These are phyloP conservation scores for Marmota flaviventris DNA, from an alignment of 2,113 vertebrate species.

Conservation along the genomic window DNA sequence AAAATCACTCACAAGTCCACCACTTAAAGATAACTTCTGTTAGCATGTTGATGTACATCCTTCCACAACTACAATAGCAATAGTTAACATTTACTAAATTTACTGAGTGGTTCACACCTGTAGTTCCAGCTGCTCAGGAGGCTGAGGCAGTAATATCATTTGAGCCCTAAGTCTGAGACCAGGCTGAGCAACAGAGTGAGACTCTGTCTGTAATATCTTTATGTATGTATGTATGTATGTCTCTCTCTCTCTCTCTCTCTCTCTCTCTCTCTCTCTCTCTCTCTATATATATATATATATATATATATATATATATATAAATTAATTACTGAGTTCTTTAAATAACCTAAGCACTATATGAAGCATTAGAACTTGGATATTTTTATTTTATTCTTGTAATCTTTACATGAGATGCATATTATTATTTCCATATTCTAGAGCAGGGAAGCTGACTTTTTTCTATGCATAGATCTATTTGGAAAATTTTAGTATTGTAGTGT, in stretches of 20 bases:
- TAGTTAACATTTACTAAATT: neutral
- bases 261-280: too few relatives aligned
- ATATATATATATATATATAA: too few relatives aligned
- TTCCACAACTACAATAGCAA: neutral
- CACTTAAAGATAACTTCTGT: neutral
- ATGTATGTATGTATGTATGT: too few relatives aligned
- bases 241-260: too few relatives aligned
- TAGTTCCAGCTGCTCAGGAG: too few relatives aligned
- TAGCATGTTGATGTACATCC: neutral
- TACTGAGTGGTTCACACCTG: neutral
- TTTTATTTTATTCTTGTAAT: neutral
- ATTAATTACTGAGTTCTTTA: neutral
- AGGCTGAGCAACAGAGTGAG: too few relatives aligned
- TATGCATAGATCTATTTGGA: neutral
- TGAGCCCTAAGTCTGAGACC: too few relatives aligned
- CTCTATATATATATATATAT: rapidly evolving
- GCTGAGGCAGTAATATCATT: too few relatives aligned
- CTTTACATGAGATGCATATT: neutral
- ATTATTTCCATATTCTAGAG: neutral
- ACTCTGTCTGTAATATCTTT: too few relatives aligned
- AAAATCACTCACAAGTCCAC: neutral
- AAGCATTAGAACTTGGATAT: neutral
- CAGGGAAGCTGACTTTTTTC: neutral
- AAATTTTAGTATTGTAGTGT: neutral
- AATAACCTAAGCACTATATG: neutral